Evolutionary conservation across 2,797 vertebrate species (phyloP).

Genomic region (Onychomys arenicola): DNA sequence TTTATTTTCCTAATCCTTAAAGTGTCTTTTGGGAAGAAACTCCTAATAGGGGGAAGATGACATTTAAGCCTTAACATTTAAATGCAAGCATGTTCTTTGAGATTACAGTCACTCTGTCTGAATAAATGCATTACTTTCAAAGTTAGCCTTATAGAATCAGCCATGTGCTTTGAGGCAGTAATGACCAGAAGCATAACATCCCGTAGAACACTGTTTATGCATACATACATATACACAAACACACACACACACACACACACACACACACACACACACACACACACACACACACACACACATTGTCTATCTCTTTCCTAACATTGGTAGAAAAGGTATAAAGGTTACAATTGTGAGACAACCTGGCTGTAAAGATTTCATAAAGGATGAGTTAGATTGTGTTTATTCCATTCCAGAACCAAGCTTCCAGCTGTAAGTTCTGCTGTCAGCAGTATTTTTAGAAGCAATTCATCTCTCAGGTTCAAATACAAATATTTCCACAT

Average conservation of each 20-base stretch:
- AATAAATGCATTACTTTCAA: not conserved
- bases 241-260: too few relatives aligned
- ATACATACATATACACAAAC: not conserved
- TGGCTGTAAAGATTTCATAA: not conserved
- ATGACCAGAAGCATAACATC: not conserved
- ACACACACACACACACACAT: too few relatives aligned
- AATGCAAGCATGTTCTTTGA: not conserved
- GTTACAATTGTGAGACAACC: not conserved
- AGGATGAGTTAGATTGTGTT: not conserved
- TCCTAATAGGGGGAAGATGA: not conserved
- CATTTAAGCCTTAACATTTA: not conserved
- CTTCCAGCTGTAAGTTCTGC: not conserved
- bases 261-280: too few relatives aligned
- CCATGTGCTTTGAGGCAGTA: not conserved
- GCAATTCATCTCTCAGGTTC: not conserved
- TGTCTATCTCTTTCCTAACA: not conserved
- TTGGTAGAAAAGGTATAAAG: not conserved
- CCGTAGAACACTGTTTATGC: not conserved
- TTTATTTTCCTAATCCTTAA: not conserved
- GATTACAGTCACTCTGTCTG: not conserved
- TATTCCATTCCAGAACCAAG: not conserved
- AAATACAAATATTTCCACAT: not conserved
- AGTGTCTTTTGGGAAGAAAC: not conserved
- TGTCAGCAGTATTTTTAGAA: not conserved
- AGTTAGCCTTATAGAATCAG: not conserved